These are phyloP conservation scores for Clarias platycephalus DNA, from an alignment of 2,797 vertebrate genomes.

Conservation along the genomic window DNA sequence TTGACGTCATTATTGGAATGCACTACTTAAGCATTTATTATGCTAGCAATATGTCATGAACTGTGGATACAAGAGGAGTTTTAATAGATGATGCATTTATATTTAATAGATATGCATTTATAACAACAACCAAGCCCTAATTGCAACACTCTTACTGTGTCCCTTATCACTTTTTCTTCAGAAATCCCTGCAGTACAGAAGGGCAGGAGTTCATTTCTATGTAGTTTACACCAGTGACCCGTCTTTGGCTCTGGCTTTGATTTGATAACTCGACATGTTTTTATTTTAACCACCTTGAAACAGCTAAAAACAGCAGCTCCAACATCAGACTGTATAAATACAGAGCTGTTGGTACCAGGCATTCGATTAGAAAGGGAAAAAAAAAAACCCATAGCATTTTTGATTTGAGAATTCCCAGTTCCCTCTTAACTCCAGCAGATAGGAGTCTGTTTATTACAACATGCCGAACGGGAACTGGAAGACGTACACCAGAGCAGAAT, in stretches of 20 bases:
- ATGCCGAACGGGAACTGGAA: constrained; percentile 48
- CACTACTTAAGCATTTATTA: neutral
- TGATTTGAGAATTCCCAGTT: constrained; percentile 67
- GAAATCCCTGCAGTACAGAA: neutral
- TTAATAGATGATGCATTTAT: neutral
- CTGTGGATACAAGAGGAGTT: neutral
- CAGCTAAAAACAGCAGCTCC: constrained; percentile 36
- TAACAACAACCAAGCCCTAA: neutral
- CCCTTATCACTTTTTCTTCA: neutral
- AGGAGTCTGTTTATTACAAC: constrained; percentile 66
- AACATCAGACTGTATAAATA: constrained; percentile 64
- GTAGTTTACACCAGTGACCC: constrained; percentile 38
- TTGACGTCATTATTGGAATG: constrained; percentile 12
- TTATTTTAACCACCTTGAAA: constrained; percentile 62
- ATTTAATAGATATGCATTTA: constrained; percentile 9
- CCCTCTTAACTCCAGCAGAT: constrained; percentile 53
- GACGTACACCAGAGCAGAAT: constrained; percentile 40
- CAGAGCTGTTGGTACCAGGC: constrained; percentile 73
- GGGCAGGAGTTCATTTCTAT: constrained; percentile 23
- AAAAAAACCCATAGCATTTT: constrained; percentile 50
- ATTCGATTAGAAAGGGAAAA: constrained; percentile 60
- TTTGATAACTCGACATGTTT: constrained; percentile 63
- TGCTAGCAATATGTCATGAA: constrained; percentile 4
- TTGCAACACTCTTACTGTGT: constrained; percentile 11
- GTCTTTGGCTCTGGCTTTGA: constrained; percentile 48